Evolutionary conservation across 2,113 vertebrate genomes (phyloP).

Genomic region (Ameiurus melas): DNA sequence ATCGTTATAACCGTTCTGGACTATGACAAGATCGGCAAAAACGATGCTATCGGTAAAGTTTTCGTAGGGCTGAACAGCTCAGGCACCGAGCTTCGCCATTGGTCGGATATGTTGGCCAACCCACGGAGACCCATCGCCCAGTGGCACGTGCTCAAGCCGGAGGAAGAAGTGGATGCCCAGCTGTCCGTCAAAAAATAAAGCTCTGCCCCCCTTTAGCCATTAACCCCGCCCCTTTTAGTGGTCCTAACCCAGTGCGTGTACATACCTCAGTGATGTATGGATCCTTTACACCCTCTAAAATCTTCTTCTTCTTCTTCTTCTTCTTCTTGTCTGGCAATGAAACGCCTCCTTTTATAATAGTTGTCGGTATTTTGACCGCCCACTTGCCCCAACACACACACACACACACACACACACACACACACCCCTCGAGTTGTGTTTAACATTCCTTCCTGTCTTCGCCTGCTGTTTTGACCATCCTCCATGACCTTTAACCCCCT

Average conservation of each 20-base stretch:
- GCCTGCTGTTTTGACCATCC: conserved; percentile 32
- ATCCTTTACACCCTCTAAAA: conserved; percentile 80
- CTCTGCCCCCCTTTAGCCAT: conserved; percentile 80
- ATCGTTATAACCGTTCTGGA: conserved; percentile 99
- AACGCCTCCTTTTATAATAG: conserved; percentile 57
- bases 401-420: conserved; percentile 17
- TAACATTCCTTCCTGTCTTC: conserved; percentile 52
- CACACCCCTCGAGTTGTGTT: conserved; percentile 26
- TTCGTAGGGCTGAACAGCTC: conserved; percentile 98
- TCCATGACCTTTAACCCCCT: conserved; percentile 67
- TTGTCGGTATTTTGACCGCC: conserved; percentile 49
- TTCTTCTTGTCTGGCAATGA: conserved; percentile 62
- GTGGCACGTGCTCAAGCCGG: conserved; percentile 94
- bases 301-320: conserved; percentile 64
- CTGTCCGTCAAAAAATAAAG: conserved; percentile 94
- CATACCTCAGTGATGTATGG: conserved; percentile 98
- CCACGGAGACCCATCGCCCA: conserved; percentile 97
- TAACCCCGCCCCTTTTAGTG: conserved; percentile 83
- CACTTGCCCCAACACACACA: conserved; percentile 19
- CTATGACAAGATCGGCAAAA: conserved; percentile 99
- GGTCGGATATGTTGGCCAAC: conserved; percentile 99
- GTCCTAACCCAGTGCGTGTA: conserved; percentile 99
- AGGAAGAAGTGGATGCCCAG: conserved; percentile 96
- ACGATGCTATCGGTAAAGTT: conserved; percentile 98
- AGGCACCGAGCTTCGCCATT: conserved; percentile 95